phyloP scores from a whole-genome alignment of 2,888 invertebrate genomes.

The Pteria penguin region DNA sequence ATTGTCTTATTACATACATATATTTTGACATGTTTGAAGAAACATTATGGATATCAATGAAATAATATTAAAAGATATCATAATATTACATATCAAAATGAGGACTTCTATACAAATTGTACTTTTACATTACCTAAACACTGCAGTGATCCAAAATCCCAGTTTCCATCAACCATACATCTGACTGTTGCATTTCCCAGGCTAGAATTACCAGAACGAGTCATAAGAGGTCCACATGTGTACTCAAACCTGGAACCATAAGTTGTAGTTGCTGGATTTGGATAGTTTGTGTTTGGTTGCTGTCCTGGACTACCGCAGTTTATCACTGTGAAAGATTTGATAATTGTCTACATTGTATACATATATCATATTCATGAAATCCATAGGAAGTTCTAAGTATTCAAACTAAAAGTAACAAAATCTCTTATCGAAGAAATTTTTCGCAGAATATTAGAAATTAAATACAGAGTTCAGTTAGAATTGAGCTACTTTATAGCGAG shows the following conservation, averaged over 20 bases:
- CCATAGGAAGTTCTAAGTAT: too few relatives aligned
- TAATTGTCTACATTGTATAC: too few relatives aligned
- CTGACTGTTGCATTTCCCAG: slow-evolving; percentile 90
- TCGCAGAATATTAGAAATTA: too few relatives aligned
- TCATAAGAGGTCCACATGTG: slow-evolving; percentile 52
- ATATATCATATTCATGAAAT: too few relatives aligned
- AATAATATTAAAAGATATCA: neutral
- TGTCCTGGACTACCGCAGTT: slow-evolving; percentile 64
- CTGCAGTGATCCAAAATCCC: slow-evolving; percentile 97
- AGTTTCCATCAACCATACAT: slow-evolving; percentile 94
- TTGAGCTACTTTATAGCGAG: too few relatives aligned
- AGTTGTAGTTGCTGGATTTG: slow-evolving; percentile 3
- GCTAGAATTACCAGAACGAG: slow-evolving; percentile 90
- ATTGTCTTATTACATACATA: too few relatives aligned
- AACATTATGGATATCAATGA: neutral
- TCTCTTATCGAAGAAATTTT: too few relatives aligned
- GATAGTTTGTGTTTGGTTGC: slow-evolving; percentile 51
- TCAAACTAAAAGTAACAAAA: too few relatives aligned
- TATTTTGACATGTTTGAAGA: too few relatives aligned
- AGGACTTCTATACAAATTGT: too few relatives aligned
- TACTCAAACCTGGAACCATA: slow-evolving; percentile 56
- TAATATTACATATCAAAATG: neutral
- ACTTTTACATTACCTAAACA: slow-evolving; percentile 93
- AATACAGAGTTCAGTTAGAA: too few relatives aligned
- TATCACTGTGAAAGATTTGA: slow-evolving; percentile 64